Percentiles rank a stretch among this genome's conserved stretches.
Evolutionary conservation across 2,113 vertebrate species (phyloP).

Genomic region (Irena cyanogastra): DNA sequence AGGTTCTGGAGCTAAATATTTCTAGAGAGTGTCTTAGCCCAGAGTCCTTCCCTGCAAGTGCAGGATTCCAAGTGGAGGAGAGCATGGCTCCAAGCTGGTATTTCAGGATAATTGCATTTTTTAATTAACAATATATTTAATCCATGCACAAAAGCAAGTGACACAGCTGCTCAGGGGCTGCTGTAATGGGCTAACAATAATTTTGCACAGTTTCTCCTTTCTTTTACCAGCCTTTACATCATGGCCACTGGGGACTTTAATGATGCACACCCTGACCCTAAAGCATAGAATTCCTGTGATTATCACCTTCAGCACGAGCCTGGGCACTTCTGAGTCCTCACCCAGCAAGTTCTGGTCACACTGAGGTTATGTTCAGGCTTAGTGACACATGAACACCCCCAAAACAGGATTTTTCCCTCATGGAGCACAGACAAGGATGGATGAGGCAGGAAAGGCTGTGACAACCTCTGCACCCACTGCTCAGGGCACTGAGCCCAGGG

Average conservation of each 20-base stretch:
- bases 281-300: background rate
- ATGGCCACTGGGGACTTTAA: background rate
- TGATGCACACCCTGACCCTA: background rate
- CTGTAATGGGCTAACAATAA: background rate
- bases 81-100: background rate
- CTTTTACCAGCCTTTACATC: background rate
- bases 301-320: fast-evolving
- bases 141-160: background rate
- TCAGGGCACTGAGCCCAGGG: fast-evolving
- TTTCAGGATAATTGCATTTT: background rate
- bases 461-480: background rate
- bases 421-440: background rate
- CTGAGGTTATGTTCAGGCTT: background rate
- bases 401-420: background rate
- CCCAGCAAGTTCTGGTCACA: background rate
- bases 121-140: slow-evolving; percentile 48
- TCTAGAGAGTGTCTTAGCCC: background rate
- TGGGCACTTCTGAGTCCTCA: background rate
- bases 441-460: background rate
- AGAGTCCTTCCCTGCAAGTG: background rate
- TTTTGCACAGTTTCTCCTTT: background rate
- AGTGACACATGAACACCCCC: background rate
- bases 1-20: slow-evolving; percentile 20
- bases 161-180: background rate
- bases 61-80: background rate